These are phyloP conservation scores for Scaptomyza polygonia DNA, from an alignment of 2,888 invertebrate species.

Conservation along the genomic window DNA sequence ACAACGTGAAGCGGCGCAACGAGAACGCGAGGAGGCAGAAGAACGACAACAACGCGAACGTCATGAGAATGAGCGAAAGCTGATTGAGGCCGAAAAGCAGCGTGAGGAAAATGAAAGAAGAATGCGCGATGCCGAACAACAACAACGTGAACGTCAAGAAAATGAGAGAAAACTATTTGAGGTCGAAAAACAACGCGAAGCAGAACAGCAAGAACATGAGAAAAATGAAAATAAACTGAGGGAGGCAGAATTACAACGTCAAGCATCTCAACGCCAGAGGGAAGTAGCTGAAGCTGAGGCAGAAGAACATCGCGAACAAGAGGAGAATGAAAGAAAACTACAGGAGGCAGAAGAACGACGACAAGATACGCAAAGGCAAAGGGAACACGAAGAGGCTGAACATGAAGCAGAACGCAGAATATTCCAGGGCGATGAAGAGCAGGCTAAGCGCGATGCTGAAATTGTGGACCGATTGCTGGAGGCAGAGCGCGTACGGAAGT, in stretches of 20 bases:
- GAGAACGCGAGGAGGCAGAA: constrained; percentile 27
- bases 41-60: constrained; percentile 34
- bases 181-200: constrained; percentile 35
- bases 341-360: constrained; percentile 38
- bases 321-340: constrained; percentile 54
- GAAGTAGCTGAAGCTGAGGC: constrained; percentile 35
- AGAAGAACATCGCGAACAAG: constrained; percentile 42
- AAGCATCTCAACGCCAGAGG: constrained; percentile 31
- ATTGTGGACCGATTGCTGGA: constrained; percentile 63
- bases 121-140: constrained; percentile 29
- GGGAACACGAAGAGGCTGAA: constrained; percentile 49
- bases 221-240: constrained; percentile 44
- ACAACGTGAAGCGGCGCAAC: constrained; percentile 26
- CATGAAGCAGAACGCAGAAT: constrained; percentile 50
- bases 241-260: constrained; percentile 34
- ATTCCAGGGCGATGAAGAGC: constrained; percentile 53
- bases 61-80: constrained; percentile 36
- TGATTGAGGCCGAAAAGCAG: constrained; percentile 44
- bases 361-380: constrained; percentile 42
- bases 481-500: constrained; percentile 64
- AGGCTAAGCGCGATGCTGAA: constrained; percentile 62
- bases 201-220: constrained; percentile 30
- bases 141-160: constrained; percentile 26
- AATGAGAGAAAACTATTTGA: constrained; percentile 41
- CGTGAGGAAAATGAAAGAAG: constrained; percentile 36